Percentiles rank a stretch among this genome's conserved stretches.
These are phyloP conservation scores for Poeciliopsis occidentalis DNA, from an alignment of 2,113 vertebrate genomes.

Conservation along the genomic window DNA sequence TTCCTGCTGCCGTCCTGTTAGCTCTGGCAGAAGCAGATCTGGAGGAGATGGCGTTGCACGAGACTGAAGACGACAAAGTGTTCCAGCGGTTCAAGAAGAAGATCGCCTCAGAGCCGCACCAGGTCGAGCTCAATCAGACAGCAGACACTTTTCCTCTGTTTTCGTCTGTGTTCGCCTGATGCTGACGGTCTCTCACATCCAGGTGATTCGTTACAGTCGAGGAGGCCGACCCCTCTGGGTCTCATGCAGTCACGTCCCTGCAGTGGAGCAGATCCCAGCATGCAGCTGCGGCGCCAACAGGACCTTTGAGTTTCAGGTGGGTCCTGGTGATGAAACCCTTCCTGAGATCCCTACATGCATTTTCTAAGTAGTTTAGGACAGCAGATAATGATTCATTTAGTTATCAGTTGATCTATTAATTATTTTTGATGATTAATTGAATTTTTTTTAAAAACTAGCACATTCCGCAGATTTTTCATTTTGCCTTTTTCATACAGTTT, in stretches of 20 bases:
- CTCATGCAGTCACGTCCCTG: constrained; percentile 85
- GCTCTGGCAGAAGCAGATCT: constrained; percentile 82
- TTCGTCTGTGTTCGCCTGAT: constrained; percentile 2
- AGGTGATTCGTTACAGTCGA: constrained; percentile 93
- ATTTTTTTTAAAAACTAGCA: too few species aligned
- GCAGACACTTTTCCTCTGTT: not conserved
- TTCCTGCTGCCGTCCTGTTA: constrained; percentile 22
- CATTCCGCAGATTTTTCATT: too few species aligned
- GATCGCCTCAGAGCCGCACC: constrained; percentile 87
- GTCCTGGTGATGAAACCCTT: not conserved
- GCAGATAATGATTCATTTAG: too few species aligned
- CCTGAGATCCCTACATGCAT: not conserved
- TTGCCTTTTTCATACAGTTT: too few species aligned
- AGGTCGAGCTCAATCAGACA: constrained; percentile 76
- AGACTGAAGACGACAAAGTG: constrained; percentile 86
- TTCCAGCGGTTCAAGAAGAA: constrained; percentile 88
- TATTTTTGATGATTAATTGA: too few species aligned
- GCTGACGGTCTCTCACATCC: constrained; percentile 13
- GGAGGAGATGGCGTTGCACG: constrained; percentile 90
- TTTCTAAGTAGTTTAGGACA: not conserved
- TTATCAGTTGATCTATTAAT: too few species aligned
- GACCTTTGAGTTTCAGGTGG: constrained; percentile 95
- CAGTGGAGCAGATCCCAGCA: constrained; percentile 84
- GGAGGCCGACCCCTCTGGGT: constrained; percentile 89
- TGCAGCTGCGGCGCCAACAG: constrained; percentile 91